These are phyloP conservation scores for Cephus cinctus DNA, from an alignment of 1,140 invertebrate species.

Conservation along the genomic window DNA sequence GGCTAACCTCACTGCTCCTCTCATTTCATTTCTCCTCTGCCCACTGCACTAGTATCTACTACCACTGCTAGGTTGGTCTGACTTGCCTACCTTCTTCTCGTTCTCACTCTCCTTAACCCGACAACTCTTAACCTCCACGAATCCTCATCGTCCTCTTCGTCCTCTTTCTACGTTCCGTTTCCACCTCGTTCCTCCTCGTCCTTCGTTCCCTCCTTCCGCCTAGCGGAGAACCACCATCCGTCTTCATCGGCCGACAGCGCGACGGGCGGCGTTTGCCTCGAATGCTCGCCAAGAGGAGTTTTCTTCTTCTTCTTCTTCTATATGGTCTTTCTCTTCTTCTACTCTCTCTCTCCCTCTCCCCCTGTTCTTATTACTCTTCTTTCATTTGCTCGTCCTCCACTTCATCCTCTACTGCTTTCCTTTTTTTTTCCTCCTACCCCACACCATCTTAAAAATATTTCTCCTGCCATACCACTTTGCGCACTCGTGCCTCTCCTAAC, in stretches of 20 bases:
- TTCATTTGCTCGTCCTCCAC: constrained; percentile 16
- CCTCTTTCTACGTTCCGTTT: constrained; percentile 15
- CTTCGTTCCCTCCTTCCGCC: constrained; percentile 14
- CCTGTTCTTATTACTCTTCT: constrained; percentile 19
- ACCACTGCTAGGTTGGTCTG: too few species aligned
- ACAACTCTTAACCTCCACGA: too few species aligned
- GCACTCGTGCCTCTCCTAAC: constrained; percentile 31
- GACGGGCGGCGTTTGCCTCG: constrained; percentile 58
- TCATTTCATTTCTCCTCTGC: constrained; percentile 21
- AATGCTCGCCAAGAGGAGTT: constrained; percentile 53
- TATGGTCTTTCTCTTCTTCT: constrained; percentile 24
- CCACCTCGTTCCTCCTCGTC: constrained; percentile 13
- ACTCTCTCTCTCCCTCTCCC: constrained; percentile 8
- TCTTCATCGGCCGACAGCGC: constrained; percentile 59
- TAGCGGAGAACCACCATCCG: constrained; percentile 52
- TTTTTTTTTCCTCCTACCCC: constrained; percentile 22
- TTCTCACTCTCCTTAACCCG: constrained; percentile 21
- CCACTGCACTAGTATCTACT: constrained; percentile 15
- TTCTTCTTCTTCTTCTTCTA: constrained; percentile 46
- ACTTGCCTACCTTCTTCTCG: constrained; percentile 23
- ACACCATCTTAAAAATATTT: constrained; percentile 31
- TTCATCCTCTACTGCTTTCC: constrained; percentile 15
- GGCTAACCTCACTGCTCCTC: constrained; percentile 25
- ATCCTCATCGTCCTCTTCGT: not conserved
- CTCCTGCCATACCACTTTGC: constrained; percentile 32